Conservation (phyloP, 2,113 vertebrate genomes). For the Sphaerodactylus townsendi region DNA sequence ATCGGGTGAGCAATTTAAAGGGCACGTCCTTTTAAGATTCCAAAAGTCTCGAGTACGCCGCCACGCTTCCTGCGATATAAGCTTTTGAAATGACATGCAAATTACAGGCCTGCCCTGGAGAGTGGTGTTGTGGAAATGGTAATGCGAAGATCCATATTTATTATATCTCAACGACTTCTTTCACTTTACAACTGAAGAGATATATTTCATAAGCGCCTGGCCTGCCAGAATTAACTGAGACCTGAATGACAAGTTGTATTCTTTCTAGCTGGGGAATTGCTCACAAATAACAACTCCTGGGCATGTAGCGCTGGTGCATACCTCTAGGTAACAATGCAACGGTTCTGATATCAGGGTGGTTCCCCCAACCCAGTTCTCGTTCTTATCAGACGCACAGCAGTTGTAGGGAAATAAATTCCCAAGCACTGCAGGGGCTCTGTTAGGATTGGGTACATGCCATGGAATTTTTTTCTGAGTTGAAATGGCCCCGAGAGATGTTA, state of each 20-base stretch:
- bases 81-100: conserved; percentile 13
- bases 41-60: not conserved
- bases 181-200: conserved; percentile 12
- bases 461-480: no score
- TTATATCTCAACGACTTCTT: conserved; percentile 7
- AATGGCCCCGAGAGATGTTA: no score
- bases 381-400: no score
- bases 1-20: not conserved
- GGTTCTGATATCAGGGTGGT: not conserved
- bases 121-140: conserved; percentile 16
- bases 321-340: not conserved
- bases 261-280: not conserved
- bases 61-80: not conserved
- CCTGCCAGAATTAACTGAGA: not conserved
- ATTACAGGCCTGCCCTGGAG: conserved; percentile 8
- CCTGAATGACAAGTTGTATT: conserved; percentile 8
- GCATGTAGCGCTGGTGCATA: not conserved
- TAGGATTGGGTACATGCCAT: no score
- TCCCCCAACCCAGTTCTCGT: no score
- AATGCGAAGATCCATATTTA: conserved; percentile 23
- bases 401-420: no score
- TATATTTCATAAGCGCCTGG: conserved; percentile 1
- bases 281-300: not conserved
- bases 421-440: no score
- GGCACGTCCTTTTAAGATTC: not conserved